Percentiles rank a stretch among this genome's conserved stretches.
phyloP scores from a whole-genome alignment of 2,113 vertebrate species.

The Nothocercus julius region DNA sequence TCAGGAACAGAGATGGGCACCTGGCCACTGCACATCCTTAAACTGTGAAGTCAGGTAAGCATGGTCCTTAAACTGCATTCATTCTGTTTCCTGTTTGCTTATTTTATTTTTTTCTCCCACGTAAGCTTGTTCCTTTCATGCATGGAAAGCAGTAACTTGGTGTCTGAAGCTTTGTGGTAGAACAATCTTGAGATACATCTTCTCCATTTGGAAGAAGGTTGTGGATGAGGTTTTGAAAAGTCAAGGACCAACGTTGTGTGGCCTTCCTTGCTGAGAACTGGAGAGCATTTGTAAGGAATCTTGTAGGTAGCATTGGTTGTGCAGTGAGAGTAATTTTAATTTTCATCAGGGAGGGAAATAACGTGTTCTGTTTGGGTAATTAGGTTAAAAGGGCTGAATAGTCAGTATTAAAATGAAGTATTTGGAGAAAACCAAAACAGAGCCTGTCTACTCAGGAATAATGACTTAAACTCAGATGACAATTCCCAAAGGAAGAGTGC shows the following conservation, averaged over 20 bases:
- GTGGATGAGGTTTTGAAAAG: background rate
- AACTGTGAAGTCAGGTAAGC: background rate
- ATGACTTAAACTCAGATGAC: background rate
- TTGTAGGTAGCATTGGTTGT: background rate
- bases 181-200: background rate
- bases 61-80: background rate
- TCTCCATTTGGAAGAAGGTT: background rate
- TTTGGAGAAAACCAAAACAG: background rate
- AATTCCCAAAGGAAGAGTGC: background rate
- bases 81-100: background rate
- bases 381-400: background rate
- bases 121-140: background rate
- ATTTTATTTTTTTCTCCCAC: background rate
- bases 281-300: background rate
- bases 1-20: background rate
- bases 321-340: background rate
- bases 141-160: background rate
- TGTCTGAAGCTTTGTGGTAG: background rate
- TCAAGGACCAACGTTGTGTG: background rate
- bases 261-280: background rate
- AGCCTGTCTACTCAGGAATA: background rate
- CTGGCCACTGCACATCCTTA: background rate
- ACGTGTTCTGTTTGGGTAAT: background rate
- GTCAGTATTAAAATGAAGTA: background rate
- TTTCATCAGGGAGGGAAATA: background rate